Percentiles rank a stretch among this genome's conserved stretches.
These are phyloP conservation scores for Mercenaria mercenaria DNA, from an alignment of 1,140 invertebrate genomes.

Conservation along the genomic window DNA sequence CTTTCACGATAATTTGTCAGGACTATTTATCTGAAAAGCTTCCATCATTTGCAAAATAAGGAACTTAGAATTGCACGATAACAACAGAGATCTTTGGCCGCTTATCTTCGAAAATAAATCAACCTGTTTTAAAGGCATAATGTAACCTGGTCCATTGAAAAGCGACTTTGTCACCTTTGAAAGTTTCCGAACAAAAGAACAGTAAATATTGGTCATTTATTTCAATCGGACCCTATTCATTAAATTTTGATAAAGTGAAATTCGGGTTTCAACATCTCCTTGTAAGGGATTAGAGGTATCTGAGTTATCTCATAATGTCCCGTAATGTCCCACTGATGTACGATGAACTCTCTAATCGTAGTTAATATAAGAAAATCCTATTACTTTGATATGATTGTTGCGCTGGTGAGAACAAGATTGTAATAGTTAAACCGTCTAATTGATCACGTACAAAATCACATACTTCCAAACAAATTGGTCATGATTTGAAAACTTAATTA, in stretches of 20 bases:
- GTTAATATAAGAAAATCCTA: slow-evolving; percentile 55
- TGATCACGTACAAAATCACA: not conserved
- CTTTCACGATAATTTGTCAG: no score
- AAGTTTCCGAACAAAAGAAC: not conserved
- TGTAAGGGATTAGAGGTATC: slow-evolving; percentile 45
- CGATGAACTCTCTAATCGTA: slow-evolving; percentile 25
- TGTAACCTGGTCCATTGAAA: slow-evolving; percentile 32
- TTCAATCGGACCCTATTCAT: slow-evolving; percentile 42
- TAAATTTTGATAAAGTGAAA: slow-evolving; percentile 51
- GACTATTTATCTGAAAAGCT: no score
- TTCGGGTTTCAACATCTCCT: slow-evolving; percentile 38
- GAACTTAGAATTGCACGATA: no score
- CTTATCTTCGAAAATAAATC: slow-evolving; percentile 28
- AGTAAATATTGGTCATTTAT: slow-evolving; percentile 35
- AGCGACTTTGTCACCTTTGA: slow-evolving; percentile 46
- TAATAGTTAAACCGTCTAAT: not conserved
- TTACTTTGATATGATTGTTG: slow-evolving; percentile 56
- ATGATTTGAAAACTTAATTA: no score
- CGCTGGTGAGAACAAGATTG: slow-evolving; percentile 52
- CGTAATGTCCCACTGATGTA: slow-evolving; percentile 53
- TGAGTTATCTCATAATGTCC: slow-evolving; percentile 34
- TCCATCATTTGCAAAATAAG: no score
- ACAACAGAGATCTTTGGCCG: not conserved
- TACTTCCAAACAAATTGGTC: no score
- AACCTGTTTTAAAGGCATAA: not conserved